A percentile compares a stretch with the other conserved stretches of the same genome.
Conservation (phyloP, 2,797 vertebrate species). For the Simalia tracyae region DNA sequence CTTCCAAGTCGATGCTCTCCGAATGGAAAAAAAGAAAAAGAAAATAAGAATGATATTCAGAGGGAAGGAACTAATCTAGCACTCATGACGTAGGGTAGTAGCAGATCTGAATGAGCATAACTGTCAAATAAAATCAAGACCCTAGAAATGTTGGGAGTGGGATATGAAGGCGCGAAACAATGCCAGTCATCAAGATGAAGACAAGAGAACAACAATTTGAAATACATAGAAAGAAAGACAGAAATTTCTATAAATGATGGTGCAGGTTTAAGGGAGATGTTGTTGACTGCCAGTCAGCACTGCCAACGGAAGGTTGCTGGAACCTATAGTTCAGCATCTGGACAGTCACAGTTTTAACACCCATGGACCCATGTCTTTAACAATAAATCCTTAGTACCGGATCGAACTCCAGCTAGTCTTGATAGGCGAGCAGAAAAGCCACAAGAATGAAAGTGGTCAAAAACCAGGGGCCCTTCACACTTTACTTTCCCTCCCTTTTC, state of each 20-base stretch:
- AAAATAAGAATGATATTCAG: not conserved
- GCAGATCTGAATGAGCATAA: not conserved
- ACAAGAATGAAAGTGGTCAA: not conserved
- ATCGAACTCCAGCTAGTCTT: not conserved
- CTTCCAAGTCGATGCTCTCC: not conserved
- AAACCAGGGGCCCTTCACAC: not conserved
- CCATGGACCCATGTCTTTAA: not conserved
- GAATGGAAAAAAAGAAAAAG: not conserved
- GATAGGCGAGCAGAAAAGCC: not conserved
- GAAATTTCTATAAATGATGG: not conserved
- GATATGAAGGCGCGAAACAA: not conserved
- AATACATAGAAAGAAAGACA: not conserved
- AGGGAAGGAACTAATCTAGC: not conserved
- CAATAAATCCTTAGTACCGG: not conserved
- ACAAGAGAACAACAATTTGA: not conserved
- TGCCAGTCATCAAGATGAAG: too few species aligned
- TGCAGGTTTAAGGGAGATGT: not conserved
- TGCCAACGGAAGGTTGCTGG: not conserved
- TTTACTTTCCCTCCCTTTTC: conserved; percentile 1
- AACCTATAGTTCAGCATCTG: not conserved
- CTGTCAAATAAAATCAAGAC: not conserved
- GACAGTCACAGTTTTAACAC: not conserved
- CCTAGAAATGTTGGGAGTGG: not conserved
- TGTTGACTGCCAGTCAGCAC: not conserved
- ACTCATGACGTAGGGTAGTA: not conserved